These are phyloP conservation scores for Diogma glabrata DNA, from an alignment of 2,888 invertebrate species.

Conservation along the genomic window DNA sequence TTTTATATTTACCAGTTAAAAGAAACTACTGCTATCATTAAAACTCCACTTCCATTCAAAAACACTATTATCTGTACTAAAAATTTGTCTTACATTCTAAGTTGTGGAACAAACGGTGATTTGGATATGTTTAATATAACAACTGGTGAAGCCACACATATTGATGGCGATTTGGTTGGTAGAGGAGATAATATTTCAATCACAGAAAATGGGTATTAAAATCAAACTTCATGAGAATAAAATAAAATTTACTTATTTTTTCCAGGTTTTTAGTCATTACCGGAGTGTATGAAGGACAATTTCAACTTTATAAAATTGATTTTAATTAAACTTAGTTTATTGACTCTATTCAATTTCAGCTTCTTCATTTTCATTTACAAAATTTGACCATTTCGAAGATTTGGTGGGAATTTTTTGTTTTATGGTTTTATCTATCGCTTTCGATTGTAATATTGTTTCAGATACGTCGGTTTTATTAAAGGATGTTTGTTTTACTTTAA, in stretches of 20 bases:
- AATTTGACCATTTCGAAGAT: conserved; percentile 9
- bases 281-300: conserved; percentile 29
- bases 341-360: background rate
- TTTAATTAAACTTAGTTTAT: conserved; percentile 4
- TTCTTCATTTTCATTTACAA: background rate
- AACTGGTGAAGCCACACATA: conserved; percentile 24
- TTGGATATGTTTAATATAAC: conserved; percentile 28
- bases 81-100: conserved; percentile 28
- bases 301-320: conserved; percentile 27
- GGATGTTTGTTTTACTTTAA: background rate
- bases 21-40: conserved; percentile 25
- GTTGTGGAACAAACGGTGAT: conserved; percentile 29
- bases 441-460: background rate
- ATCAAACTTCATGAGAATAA: background rate
- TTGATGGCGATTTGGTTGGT: conserved; percentile 29
- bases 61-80: conserved; percentile 29
- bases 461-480: background rate
- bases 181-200: conserved; percentile 30
- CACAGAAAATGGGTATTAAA: conserved; percentile 32
- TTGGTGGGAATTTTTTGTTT: background rate
- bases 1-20: background rate
- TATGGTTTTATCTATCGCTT: background rate
- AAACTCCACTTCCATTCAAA: conserved; percentile 34
- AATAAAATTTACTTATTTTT: conserved; percentile 12
- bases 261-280: conserved; percentile 32